Evolutionary conservation across 2,888 invertebrate genomes (phyloP), one percentile per base, ranked within the genome.

Genomic region (Netelia inedita): DNA sequence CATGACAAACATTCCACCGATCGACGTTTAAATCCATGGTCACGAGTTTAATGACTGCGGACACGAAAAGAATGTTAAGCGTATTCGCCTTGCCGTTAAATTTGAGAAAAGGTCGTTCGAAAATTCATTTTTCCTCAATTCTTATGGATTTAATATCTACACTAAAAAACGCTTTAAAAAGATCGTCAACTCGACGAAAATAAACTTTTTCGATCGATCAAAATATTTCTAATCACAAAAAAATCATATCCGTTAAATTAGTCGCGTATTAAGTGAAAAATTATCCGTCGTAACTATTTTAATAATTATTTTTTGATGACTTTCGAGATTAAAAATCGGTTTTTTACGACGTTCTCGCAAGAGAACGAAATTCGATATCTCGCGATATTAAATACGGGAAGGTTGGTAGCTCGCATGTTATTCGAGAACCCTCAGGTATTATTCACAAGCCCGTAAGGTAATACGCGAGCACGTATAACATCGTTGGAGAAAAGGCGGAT

Each of bases 381-480:
- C 16, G 16, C 50, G 23, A 69, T 21, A 69, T 55, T 57, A 10
- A 23, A 21, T 59, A 50, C 68, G 69, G 19, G 61, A 76, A 57
- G 28, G n/a, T 35, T 53, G 65, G 46, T 35, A 14, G 35, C 16
- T 61, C 16, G 35, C 19, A 10, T 6, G 83, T 75, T 75, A 83
- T 80, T 72, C 50, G 80, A 83, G 43, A 80, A 65, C 50, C 55
- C 46, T 23, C 23, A 59, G 23, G 71, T 72, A 53, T 80, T 63
- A 55, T 35, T n/a, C 41, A 50, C 10, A 50, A 63, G 41, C 59
- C 43, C 35, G 57, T 21, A 50, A 69, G 3, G 75, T 79, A 75
- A 75, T 46, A 46, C 35, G 19, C 21, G 79, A 75, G 46, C 50
- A 53, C 53, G 28, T 10, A 21, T 43, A 63, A 50, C 46, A 59